Evolutionary conservation across 2,888 invertebrate genomes (phyloP).

Genomic region (Leptopilina drosophilae): DNA sequence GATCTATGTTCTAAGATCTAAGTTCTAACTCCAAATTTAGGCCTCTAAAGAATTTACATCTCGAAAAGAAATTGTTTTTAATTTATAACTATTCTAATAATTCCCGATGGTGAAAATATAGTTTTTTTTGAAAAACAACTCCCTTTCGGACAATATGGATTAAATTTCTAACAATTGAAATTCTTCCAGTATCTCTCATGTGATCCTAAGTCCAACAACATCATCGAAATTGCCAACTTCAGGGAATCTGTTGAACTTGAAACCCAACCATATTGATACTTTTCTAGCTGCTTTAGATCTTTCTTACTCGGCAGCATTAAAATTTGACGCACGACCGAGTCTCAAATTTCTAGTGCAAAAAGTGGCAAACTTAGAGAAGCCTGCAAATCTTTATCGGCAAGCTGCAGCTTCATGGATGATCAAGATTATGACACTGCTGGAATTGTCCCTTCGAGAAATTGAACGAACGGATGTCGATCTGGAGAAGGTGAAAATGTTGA

Average conservation of each 20-base stretch:
- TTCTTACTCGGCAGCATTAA: constrained; percentile 89
- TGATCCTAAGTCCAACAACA: constrained; percentile 71
- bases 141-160: too few relatives aligned
- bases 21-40: too few relatives aligned
- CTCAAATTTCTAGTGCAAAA: constrained; percentile 96
- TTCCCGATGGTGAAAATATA: too few relatives aligned
- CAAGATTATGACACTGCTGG: constrained; percentile 90
- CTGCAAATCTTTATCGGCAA: constrained; percentile 94
- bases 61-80: too few relatives aligned
- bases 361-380: constrained; percentile 90
- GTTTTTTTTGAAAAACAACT: too few relatives aligned
- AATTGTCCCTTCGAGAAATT: constrained; percentile 88
- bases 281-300: constrained; percentile 88
- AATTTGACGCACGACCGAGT: constrained; percentile 94
- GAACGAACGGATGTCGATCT: constrained; percentile 65
- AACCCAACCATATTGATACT: constrained; percentile 82
- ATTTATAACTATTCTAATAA: too few relatives aligned
- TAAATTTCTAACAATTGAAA: too few relatives aligned
- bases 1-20: too few relatives aligned
- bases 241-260: constrained; percentile 76
- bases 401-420: constrained; percentile 95
- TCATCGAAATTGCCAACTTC: constrained; percentile 61
- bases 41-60: too few relatives aligned
- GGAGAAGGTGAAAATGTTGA: constrained; percentile 64
- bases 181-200: constrained; percentile 74